phyloP scores from a whole-genome alignment of 1,140 invertebrate species.

The Penaeus vannamei region DNA sequence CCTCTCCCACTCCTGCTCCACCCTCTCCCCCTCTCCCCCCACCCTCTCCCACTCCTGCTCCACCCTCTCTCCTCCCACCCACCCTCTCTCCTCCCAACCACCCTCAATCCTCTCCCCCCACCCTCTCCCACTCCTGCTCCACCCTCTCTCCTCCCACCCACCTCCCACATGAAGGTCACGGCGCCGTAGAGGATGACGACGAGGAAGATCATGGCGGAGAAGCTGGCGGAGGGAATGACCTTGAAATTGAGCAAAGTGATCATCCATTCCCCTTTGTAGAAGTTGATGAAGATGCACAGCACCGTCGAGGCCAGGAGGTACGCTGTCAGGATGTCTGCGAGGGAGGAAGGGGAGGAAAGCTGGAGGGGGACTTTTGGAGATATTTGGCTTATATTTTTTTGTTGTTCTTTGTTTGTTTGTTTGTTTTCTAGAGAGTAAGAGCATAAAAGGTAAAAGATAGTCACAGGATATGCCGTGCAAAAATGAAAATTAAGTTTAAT shows the following conservation, averaged over 20 bases:
- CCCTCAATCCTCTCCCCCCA: too few relatives aligned
- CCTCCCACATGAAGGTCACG: slow-evolving; percentile 68
- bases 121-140: too few relatives aligned
- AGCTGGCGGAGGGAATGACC: slow-evolving; percentile 46
- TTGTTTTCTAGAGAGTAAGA: too few relatives aligned
- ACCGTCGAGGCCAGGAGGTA: slow-evolving; percentile 27
- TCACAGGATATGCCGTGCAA: not conserved
- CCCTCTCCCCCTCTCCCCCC: too few relatives aligned
- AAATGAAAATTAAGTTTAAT: not conserved
- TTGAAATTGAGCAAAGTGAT: slow-evolving; percentile 54
- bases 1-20: too few relatives aligned
- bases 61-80: too few relatives aligned
- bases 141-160: not conserved
- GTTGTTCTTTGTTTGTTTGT: too few relatives aligned
- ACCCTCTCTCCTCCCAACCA: too few relatives aligned
- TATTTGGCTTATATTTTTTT: not conserved
- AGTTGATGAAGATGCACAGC: slow-evolving; percentile 49
- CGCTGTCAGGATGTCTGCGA: slow-evolving; percentile 35
- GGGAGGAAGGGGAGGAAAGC: not conserved
- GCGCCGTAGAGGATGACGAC: slow-evolving; percentile 39
- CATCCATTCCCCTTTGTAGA: slow-evolving; percentile 56
- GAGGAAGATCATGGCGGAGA: slow-evolving; percentile 50
- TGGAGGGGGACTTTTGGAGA: not conserved
- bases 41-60: too few relatives aligned
- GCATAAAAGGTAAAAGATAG: not conserved